These are phyloP conservation scores for Mizuhopecten yessoensis DNA, from an alignment of 1,140 invertebrate genomes.

Conservation along the genomic window DNA sequence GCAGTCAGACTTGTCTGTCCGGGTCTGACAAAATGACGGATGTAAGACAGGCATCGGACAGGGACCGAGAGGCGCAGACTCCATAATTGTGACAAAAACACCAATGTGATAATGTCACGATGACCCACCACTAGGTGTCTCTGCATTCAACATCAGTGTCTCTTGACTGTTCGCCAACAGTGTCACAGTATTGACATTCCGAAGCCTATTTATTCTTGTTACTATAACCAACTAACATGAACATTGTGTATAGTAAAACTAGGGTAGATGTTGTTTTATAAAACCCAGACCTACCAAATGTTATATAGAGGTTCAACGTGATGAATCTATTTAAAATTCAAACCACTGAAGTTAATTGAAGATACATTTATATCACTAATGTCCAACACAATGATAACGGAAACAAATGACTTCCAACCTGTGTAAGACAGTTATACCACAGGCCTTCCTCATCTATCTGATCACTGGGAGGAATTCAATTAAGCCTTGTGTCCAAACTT, in stretches of 20 bases:
- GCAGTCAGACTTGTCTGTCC: background rate
- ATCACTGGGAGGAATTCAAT: background rate
- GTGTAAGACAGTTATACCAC: background rate
- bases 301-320: too few species aligned
- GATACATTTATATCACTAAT: background rate
- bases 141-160: background rate
- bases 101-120: background rate
- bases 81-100: background rate
- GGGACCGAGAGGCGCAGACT: background rate
- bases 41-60: background rate
- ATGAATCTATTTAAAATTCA: background rate
- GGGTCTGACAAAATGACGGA: background rate
- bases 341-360: background rate
- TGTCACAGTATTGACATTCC: background rate
- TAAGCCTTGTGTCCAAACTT: background rate
- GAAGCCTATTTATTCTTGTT: background rate
- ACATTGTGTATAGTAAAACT: background rate
- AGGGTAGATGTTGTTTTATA: background rate
- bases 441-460: background rate
- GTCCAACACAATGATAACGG: background rate
- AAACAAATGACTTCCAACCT: background rate
- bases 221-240: background rate
- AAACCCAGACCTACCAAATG: background rate
- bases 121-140: background rate
- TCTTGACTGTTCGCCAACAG: background rate